phyloP scores from a whole-genome alignment of 2,797 vertebrate genomes.

The Enteromius unitaeniatus region DNA sequence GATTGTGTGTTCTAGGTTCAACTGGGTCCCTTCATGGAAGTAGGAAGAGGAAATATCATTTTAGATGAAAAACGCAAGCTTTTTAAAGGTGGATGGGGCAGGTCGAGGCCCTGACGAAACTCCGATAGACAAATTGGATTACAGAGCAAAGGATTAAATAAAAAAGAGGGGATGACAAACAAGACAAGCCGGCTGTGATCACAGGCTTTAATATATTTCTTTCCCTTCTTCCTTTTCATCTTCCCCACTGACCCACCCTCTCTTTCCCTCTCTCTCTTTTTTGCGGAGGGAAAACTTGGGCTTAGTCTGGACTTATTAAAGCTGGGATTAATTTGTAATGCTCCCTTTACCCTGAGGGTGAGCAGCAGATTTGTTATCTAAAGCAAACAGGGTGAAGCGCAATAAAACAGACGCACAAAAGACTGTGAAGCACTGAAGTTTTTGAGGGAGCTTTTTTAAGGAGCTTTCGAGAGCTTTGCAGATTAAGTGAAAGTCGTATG shows the following conservation, averaged over 20 bases:
- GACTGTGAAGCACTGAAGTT: constrained; percentile 66
- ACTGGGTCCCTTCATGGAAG: neutral
- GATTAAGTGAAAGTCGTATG: constrained; percentile 72
- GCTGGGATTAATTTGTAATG: constrained; percentile 98
- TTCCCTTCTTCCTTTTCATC: constrained; percentile 75
- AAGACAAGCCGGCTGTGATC: constrained; percentile 97
- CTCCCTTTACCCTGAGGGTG: constrained; percentile 85
- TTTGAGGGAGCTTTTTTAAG: constrained; percentile 46
- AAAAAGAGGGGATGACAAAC: constrained; percentile 92
- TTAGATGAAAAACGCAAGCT: neutral
- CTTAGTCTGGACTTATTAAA: constrained; percentile 98
- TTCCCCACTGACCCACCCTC: constrained; percentile 66
- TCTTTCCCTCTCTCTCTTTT: constrained; percentile 58
- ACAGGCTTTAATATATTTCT: constrained; percentile 98
- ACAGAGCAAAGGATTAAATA: constrained; percentile 99
- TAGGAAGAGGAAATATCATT: constrained; percentile 20
- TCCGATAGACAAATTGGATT: constrained; percentile 99
- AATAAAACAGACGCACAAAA: constrained; percentile 68
- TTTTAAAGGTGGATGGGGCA: constrained; percentile 39
- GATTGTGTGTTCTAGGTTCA: neutral
- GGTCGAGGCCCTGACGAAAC: constrained; percentile 69
- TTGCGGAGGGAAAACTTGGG: constrained; percentile 84
- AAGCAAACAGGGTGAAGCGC: constrained; percentile 80
- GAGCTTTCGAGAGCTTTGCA: constrained; percentile 70
- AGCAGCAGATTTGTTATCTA: constrained; percentile 82